Conservation (phyloP, 2,113 vertebrate genomes). For the Danionella cerebrum region DNA sequence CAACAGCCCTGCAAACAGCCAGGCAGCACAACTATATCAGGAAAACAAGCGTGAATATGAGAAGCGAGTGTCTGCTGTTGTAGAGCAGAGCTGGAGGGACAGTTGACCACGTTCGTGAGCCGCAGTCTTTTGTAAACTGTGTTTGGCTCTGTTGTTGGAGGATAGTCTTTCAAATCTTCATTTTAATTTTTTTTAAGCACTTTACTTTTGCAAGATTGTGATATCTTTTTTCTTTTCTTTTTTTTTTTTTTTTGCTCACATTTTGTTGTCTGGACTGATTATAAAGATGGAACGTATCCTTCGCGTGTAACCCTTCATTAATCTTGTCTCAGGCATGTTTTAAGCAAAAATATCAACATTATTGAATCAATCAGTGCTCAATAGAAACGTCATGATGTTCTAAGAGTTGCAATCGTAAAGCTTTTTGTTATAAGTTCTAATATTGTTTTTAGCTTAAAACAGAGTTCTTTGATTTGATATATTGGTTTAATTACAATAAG, state of each 20-base stretch:
- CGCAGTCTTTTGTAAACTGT: background rate
- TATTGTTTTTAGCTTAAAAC: no score
- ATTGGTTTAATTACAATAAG: background rate
- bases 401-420: no score
- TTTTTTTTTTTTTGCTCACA: background rate
- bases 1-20: slow-evolving; percentile 97
- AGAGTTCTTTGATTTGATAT: no score
- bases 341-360: background rate
- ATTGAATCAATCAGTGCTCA: background rate
- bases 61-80: slow-evolving; percentile 95
- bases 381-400: no score
- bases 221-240: slow-evolving; percentile 22
- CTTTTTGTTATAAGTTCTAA: no score
- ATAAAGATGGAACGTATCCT: background rate
- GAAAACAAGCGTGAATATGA: slow-evolving; percentile 98
- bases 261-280: slow-evolving; percentile 19
- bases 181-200: slow-evolving; percentile 70
- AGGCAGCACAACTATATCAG: slow-evolving; percentile 97
- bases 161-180: slow-evolving; percentile 49
- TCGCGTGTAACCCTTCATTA: background rate
- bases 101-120: slow-evolving; percentile 76
- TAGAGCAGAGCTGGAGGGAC: slow-evolving; percentile 98
- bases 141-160: slow-evolving; percentile 42
- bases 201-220: slow-evolving; percentile 55
- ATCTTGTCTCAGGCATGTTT: background rate